These are phyloP conservation scores for Baryphthengus martii DNA, from an alignment of 2,113 vertebrate species.

Conservation along the genomic window DNA sequence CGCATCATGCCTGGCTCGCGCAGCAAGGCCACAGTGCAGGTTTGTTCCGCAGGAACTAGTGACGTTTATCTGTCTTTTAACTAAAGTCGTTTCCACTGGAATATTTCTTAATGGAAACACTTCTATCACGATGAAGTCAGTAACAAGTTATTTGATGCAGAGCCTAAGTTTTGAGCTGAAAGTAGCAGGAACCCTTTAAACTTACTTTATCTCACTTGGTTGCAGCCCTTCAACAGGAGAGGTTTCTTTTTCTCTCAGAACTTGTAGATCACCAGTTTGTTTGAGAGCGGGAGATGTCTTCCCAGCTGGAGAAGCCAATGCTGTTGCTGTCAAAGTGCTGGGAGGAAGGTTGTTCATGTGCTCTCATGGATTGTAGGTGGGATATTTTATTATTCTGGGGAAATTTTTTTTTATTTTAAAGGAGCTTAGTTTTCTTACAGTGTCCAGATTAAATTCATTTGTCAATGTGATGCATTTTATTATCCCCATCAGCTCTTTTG, in stretches of 20 bases:
- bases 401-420: conserved; percentile 3
- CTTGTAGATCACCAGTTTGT: not conserved
- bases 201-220: not conserved
- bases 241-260: not conserved
- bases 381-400: not conserved
- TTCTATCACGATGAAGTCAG: not conserved
- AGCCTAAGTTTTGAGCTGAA: conserved; percentile 25
- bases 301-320: not conserved
- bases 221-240: not conserved
- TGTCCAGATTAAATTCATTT: not conserved
- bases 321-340: not conserved
- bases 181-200: not conserved
- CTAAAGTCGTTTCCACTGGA: not conserved
- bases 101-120: not conserved
- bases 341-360: not conserved
- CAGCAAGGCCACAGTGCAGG: not conserved
- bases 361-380: not conserved
- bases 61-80: not conserved
- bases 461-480: not conserved
- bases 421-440: not conserved
- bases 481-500: not conserved
- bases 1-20: accelerated
- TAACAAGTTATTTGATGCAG: not conserved
- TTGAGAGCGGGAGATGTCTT: not conserved
- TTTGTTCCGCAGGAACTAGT: not conserved